Percentiles rank a stretch among this genome's conserved stretches.
phyloP scores from a whole-genome alignment of 2,113 vertebrate genomes.

The Monopterus albus region DNA sequence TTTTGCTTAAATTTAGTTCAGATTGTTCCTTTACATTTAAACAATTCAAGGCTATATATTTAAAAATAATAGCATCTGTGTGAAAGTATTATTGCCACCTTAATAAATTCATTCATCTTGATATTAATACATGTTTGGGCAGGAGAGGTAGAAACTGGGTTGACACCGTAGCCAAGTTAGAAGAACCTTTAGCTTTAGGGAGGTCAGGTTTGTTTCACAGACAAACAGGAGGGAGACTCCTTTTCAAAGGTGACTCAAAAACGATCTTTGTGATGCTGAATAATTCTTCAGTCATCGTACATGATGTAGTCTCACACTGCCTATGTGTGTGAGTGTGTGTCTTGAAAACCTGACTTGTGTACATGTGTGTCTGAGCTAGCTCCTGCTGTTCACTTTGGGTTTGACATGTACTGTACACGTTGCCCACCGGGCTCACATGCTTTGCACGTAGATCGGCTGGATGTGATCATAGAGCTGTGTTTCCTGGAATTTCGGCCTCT shows the following conservation, averaged over 20 bases:
- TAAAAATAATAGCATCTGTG: too few relatives aligned
- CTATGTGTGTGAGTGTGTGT: background rate
- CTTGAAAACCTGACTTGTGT: background rate
- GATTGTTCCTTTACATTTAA: too few relatives aligned
- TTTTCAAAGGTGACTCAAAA: background rate
- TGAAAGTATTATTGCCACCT: too few relatives aligned
- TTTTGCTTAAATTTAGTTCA: too few relatives aligned
- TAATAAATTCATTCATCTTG: too few relatives aligned
- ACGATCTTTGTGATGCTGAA: background rate
- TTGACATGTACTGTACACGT: background rate
- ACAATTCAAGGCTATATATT: too few relatives aligned
- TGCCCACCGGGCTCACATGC: slow-evolving; percentile 6
- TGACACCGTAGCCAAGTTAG: too few relatives aligned
- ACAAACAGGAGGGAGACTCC: background rate
- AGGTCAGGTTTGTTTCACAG: background rate
- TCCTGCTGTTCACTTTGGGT: background rate
- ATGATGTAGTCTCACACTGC: background rate
- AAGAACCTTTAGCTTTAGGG: too few relatives aligned
- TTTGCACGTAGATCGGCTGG: background rate
- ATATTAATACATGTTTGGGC: too few relatives aligned
- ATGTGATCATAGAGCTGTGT: too few relatives aligned
- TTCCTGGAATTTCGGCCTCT: too few relatives aligned
- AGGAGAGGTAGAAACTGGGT: too few relatives aligned
- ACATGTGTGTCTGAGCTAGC: background rate
- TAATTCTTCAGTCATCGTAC: background rate